Conservation (phyloP, 2,888 invertebrate species). For the Eupithecia pulchellata region DNA sequence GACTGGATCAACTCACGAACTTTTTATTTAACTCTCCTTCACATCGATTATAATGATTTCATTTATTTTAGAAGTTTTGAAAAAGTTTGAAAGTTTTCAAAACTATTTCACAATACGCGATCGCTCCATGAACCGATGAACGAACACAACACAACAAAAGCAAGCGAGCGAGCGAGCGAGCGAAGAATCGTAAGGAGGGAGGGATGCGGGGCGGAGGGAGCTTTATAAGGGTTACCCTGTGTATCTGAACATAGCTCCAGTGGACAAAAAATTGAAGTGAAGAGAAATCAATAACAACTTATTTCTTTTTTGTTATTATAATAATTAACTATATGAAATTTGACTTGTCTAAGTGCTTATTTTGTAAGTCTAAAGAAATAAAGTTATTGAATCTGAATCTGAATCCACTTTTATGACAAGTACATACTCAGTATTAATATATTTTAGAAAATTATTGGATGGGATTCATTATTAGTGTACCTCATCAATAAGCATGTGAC, state of each 20-base stretch:
- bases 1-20: not conserved
- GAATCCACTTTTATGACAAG: no score
- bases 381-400: no score
- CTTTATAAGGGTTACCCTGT: not conserved
- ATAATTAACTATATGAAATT: no score
- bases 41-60: not conserved
- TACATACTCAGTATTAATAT: no score
- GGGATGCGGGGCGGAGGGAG: not conserved
- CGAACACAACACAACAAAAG: slow-evolving; percentile 20
- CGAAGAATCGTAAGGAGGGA: not conserved
- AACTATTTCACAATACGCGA: slow-evolving; percentile 68
- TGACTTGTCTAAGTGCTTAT: no score
- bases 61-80: slow-evolving; percentile 33
- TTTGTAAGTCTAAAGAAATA: no score
- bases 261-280: no score
- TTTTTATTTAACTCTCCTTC: not conserved
- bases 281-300: no score
- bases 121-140: slow-evolving; percentile 23
- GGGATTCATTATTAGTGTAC: no score
- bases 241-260: not conserved
- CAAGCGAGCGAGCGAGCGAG: not conserved
- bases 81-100: slow-evolving; percentile 55
- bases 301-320: no score
- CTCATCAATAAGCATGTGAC: no score
- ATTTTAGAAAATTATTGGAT: no score